These are phyloP conservation scores for Metaphire vulgaris DNA, from an alignment of 1,140 invertebrate species.

Conservation along the genomic window DNA sequence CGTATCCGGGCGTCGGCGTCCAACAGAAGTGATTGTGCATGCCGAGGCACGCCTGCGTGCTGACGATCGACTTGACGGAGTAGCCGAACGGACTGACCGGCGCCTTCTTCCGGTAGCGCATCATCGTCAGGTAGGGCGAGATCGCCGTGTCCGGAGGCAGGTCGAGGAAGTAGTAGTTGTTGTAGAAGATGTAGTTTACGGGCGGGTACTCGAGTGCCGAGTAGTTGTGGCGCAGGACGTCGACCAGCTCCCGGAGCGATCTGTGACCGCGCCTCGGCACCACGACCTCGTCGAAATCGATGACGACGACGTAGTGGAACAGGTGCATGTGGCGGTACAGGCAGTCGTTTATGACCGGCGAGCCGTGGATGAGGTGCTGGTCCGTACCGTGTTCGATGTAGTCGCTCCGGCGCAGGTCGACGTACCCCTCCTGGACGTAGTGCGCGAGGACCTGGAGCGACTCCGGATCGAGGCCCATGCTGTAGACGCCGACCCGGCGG, in stretches of 20 bases:
- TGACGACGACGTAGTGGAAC: conserved; percentile 26
- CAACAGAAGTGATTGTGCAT: conserved; percentile 30
- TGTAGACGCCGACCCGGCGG: conserved; percentile 20
- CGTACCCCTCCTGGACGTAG: conserved; percentile 22
- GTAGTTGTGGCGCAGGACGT: conserved; percentile 15
- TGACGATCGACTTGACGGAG: conserved; percentile 24
- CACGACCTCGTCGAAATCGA: conserved; percentile 34
- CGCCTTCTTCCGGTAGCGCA: conserved; percentile 13
- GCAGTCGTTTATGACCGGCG: conserved; percentile 33
- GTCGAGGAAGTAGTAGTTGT: conserved; percentile 28
- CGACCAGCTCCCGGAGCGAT: conserved; percentile 12
- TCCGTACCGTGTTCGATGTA: neutral
- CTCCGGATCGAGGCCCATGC: neutral
- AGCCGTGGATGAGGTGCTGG: conserved; percentile 18
- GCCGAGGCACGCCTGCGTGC: conserved; percentile 17
- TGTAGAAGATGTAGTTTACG: conserved; percentile 23
- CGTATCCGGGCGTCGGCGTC: conserved; percentile 4
- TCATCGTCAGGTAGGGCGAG: conserved; percentile 12
- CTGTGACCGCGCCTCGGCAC: conserved; percentile 28
- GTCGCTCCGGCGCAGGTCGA: conserved; percentile 15
- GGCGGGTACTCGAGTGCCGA: neutral
- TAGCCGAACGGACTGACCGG: conserved; percentile 14
- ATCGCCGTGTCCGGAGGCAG: conserved; percentile 13
- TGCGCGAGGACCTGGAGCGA: neutral
- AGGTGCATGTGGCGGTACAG: conserved; percentile 31